Percentiles rank a stretch among this genome's conserved stretches.
These are phyloP conservation scores for Biston stratarius DNA, from an alignment of 2,888 invertebrate species.

Conservation along the genomic window DNA sequence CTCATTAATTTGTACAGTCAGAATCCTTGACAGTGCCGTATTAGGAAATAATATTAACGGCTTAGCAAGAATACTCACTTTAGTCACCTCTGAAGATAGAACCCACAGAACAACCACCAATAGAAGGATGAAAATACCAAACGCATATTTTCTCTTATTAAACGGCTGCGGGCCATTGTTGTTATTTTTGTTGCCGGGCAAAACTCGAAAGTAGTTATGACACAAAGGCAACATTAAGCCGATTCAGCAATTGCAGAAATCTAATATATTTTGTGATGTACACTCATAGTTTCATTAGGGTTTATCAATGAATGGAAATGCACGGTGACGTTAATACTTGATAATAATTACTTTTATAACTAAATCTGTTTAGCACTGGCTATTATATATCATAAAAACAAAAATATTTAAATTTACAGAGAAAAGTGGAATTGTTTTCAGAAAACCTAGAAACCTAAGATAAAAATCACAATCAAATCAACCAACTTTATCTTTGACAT, in stretches of 20 bases:
- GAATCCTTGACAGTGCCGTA: not conserved
- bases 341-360: not conserved
- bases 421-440: not conserved
- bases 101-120: constrained; percentile 98
- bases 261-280: constrained; percentile 44
- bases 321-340: constrained; percentile 3
- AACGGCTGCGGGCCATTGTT: constrained; percentile 73
- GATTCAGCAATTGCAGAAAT: constrained; percentile 43
- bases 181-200: constrained; percentile 70
- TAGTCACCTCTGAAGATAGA: constrained; percentile 96
- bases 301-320: not conserved
- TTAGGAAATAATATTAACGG: not conserved
- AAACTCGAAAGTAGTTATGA: constrained; percentile 81
- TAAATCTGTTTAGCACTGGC: not conserved
- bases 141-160: constrained; percentile 86
- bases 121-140: constrained; percentile 95
- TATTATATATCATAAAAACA: constrained; percentile 6
- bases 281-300: constrained; percentile 46
- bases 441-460: not conserved
- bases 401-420: constrained; percentile 13
- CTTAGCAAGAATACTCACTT: constrained; percentile 86
- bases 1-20: not conserved
- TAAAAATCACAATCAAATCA: not conserved
- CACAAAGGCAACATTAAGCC: constrained; percentile 83
- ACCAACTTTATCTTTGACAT: constrained; percentile 4